A percentile compares a stretch with the other conserved stretches of the same genome.
Conservation (phyloP, 2,888 invertebrate genomes). For the Reticulitermes lucifugus region DNA sequence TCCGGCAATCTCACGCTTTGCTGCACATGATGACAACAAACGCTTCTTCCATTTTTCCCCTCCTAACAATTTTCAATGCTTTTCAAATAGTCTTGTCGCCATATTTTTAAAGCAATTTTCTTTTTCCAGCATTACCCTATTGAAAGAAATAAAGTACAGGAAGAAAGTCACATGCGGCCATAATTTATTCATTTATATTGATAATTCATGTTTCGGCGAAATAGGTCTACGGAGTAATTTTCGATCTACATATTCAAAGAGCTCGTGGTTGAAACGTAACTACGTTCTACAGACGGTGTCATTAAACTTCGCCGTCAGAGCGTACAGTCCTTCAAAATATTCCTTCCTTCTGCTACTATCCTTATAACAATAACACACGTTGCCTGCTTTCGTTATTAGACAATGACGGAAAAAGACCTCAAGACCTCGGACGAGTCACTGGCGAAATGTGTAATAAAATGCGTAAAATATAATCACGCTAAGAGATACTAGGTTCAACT, state of each 20-base stretch:
- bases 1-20: conserved; percentile 13
- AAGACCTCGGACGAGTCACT: no score
- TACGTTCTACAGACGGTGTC: conserved; percentile 4
- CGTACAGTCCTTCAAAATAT: no score
- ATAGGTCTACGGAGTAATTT: not conserved
- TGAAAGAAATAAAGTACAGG: conserved; percentile 13
- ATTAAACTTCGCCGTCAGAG: not conserved
- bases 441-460: no score
- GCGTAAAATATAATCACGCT: no score
- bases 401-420: no score
- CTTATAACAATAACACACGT: no score
- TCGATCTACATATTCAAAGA: conserved; percentile 17
- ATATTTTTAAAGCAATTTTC: conserved; percentile 13
- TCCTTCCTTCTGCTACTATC: no score
- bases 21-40: conserved; percentile 30
- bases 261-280: not conserved
- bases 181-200: conserved; percentile 25
- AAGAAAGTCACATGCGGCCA: not conserved
- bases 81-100: conserved; percentile 28
- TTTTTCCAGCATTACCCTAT: not conserved
- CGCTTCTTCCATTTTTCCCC: conserved; percentile 11
- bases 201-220: conserved; percentile 7
- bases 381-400: no score
- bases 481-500: no score
- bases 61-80: conserved; percentile 31